phyloP scores from a whole-genome alignment of 2,888 invertebrate genomes.

The Alloplasta piceator region DNA sequence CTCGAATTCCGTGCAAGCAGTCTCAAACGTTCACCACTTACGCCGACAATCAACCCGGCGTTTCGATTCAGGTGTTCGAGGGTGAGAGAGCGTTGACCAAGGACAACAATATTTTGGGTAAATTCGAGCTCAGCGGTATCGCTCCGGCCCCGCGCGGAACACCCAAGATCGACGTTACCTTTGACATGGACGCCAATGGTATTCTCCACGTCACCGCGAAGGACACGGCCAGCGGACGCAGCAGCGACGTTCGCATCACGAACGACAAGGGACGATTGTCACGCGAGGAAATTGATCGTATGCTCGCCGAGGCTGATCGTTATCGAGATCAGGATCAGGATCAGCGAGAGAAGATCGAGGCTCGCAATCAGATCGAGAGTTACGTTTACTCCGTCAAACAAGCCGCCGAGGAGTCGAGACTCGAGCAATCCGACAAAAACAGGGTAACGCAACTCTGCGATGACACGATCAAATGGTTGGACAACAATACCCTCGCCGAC shows the following conservation, averaged over 20 bases:
- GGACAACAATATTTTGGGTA: slow-evolving; percentile 89
- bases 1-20: slow-evolving; percentile 85
- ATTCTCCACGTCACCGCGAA: slow-evolving; percentile 86
- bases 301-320: slow-evolving; percentile 90
- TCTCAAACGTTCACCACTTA: slow-evolving; percentile 87
- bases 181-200: slow-evolving; percentile 91
- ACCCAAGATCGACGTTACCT: slow-evolving; percentile 89
- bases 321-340: slow-evolving; percentile 90
- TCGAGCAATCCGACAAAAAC: slow-evolving; percentile 87
- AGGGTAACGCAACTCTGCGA: slow-evolving; percentile 85
- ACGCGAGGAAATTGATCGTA: slow-evolving; percentile 92
- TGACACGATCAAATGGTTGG: slow-evolving; percentile 87
- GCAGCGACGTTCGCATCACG: slow-evolving; percentile 91
- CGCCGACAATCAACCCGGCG: slow-evolving; percentile 88
- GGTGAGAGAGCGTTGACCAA: slow-evolving; percentile 93
- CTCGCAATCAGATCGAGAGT: slow-evolving; percentile 89
- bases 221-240: slow-evolving; percentile 88
- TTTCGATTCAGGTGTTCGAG: slow-evolving; percentile 86
- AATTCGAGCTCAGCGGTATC: slow-evolving; percentile 88
- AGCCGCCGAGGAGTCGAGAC: slow-evolving; percentile 87
- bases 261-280: slow-evolving; percentile 93
- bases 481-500: slow-evolving; percentile 87
- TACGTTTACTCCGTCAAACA: slow-evolving; percentile 90
- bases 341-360: slow-evolving; percentile 88
- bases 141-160: slow-evolving; percentile 89